Evolutionary conservation across 2,797 vertebrate species (phyloP).

Genomic region (Poeciliopsis presidionis): DNA sequence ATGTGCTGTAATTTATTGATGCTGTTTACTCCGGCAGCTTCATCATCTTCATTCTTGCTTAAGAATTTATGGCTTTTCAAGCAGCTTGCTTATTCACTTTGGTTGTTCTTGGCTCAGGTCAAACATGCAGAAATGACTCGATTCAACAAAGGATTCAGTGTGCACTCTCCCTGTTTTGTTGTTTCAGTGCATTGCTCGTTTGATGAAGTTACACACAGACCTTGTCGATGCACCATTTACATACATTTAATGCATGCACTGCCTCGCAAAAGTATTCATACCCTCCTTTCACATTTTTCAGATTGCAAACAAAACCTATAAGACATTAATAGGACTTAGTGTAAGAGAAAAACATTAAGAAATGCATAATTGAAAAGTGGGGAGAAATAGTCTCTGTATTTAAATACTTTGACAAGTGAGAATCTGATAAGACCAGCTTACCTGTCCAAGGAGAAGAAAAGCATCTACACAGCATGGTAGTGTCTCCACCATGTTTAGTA

Average conservation of each 20-base stretch:
- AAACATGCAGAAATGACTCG: constrained; percentile 9
- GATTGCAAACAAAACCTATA: background rate
- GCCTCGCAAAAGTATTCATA: background rate
- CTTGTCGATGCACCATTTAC: constrained; percentile 13
- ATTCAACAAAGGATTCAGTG: constrained; percentile 2
- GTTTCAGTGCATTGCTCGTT: constrained; percentile 24
- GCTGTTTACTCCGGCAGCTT: constrained; percentile 9
- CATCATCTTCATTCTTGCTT: constrained; percentile 11
- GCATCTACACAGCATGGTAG: background rate
- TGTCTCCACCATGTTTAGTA: background rate
- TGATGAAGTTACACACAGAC: constrained; percentile 4
- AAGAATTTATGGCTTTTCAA: constrained; percentile 22
- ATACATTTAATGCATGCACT: background rate
- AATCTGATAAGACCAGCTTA: background rate
- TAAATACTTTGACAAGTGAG: background rate
- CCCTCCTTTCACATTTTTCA: background rate
- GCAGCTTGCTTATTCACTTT: constrained; percentile 24
- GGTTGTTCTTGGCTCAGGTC: constrained; percentile 8
- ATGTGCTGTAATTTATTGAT: constrained; percentile 13
- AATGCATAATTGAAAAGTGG: background rate
- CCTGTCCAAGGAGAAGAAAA: background rate
- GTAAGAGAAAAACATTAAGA: background rate
- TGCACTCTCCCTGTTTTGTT: constrained; percentile 5
- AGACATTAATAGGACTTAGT: background rate
- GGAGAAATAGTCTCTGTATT: background rate